Percentiles rank a stretch among this genome's conserved stretches.
Evolutionary conservation across 2,888 invertebrate genomes (phyloP).

Genomic region (Drosophila mimetica): DNA sequence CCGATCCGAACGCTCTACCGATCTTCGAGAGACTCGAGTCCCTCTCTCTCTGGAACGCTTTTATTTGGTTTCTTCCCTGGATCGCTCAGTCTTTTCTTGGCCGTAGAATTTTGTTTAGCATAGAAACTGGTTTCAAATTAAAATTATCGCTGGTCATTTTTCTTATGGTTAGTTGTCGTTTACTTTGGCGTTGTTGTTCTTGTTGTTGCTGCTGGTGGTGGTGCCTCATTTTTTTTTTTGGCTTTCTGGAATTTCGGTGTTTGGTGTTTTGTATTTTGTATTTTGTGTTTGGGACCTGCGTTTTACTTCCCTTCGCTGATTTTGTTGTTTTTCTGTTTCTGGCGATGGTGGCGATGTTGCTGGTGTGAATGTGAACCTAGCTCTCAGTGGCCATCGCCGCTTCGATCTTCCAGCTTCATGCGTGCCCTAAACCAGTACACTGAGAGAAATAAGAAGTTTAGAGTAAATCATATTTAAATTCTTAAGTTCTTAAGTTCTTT

Average conservation of each 20-base stretch:
- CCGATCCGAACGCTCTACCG: background rate
- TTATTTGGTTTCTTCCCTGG: constrained; percentile 52
- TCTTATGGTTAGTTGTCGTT: constrained; percentile 79
- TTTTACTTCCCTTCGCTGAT: constrained; percentile 53
- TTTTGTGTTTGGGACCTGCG: constrained; percentile 69
- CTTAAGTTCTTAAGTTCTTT: no score
- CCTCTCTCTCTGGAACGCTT: constrained; percentile 55
- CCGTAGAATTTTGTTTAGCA: constrained; percentile 78
- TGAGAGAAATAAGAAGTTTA: background rate
- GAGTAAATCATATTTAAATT: no score
- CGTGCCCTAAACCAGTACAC: constrained; percentile 39
- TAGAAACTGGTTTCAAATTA: constrained; percentile 83
- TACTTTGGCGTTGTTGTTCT: constrained; percentile 55
- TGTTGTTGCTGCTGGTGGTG: constrained; percentile 19
- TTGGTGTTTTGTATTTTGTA: constrained; percentile 63
- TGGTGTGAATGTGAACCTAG: constrained; percentile 67
- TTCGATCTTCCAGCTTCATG: constrained; percentile 25
- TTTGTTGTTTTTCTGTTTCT: constrained; percentile 4
- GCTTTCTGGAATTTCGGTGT: constrained; percentile 51
- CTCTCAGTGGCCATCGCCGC: constrained; percentile 27
- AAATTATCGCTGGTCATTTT: constrained; percentile 83
- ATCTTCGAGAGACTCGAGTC: constrained; percentile 3
- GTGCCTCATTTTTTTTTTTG: constrained; percentile 44
- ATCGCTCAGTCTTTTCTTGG: constrained; percentile 42
- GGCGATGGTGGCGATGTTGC: constrained; percentile 37